Conservation (phyloP, 2,888 invertebrate species). For the Pasiphila rectangulata region DNA sequence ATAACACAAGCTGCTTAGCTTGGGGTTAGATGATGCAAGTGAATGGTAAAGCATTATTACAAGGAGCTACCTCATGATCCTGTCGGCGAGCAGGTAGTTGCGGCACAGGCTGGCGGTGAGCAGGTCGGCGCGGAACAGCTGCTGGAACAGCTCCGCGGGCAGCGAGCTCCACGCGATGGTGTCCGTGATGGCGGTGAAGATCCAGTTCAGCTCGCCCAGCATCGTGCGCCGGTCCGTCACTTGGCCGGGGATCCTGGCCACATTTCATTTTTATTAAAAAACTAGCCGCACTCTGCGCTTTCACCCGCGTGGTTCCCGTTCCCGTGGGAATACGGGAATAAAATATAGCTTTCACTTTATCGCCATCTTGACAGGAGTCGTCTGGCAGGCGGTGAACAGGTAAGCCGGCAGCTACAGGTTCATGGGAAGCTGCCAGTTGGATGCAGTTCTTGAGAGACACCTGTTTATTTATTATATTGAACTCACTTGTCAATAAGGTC, state of each 20-base stretch:
- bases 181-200: constrained; percentile 99
- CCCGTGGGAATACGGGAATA: too few relatives aligned
- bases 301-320: too few relatives aligned
- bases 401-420: too few relatives aligned
- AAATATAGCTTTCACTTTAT: too few relatives aligned
- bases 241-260: constrained; percentile 93
- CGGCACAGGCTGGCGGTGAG: constrained; percentile 98
- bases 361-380: too few relatives aligned
- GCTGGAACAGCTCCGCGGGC: constrained; percentile 96
- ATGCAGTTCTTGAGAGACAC: too few relatives aligned
- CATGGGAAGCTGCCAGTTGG: not conserved
- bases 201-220: constrained; percentile 99
- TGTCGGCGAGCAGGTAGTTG: constrained; percentile 97
- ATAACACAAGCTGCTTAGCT: too few relatives aligned
- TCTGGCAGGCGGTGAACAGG: too few relatives aligned
- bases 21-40: too few relatives aligned
- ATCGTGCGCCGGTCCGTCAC: constrained; percentile 96
- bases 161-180: constrained; percentile 99
- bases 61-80: constrained; percentile 87
- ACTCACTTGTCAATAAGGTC: constrained; percentile 95
- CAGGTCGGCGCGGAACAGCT: constrained; percentile 97
- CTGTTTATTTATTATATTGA: too few relatives aligned
- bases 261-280: not conserved
- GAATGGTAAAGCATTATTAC: too few relatives aligned
- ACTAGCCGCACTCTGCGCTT: too few relatives aligned